phyloP scores from a whole-genome alignment of 2,888 invertebrate genomes.

The Reticulitermes lucifugus region DNA sequence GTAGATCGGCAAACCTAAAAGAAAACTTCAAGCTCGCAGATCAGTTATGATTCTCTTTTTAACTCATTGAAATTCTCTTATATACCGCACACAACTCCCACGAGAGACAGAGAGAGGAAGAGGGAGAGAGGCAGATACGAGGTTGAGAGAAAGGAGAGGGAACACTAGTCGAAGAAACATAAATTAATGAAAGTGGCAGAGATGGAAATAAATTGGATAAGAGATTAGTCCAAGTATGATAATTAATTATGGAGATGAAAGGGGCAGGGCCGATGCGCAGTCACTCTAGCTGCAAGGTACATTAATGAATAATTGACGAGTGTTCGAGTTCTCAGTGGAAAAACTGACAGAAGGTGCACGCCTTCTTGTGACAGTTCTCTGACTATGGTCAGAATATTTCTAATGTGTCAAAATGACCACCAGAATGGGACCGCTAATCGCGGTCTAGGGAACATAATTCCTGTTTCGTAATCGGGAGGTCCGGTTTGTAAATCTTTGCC shows the following conservation, averaged over 20 bases:
- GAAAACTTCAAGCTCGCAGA: constrained; percentile 2
- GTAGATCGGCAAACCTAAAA: constrained; percentile 27
- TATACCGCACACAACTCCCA: neutral
- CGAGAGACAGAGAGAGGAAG: neutral
- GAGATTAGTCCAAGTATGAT: neutral
- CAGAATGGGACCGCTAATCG: no score
- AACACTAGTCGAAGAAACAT: neutral
- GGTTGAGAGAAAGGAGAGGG: neutral
- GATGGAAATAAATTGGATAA: neutral
- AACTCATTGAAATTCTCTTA: constrained; percentile 31
- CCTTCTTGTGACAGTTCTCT: no score
- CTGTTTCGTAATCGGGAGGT: no score
- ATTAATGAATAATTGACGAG: neutral
- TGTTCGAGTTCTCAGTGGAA: neutral
- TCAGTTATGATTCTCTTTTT: constrained; percentile 9
- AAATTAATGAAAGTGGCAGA: neutral
- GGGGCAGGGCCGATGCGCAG: neutral
- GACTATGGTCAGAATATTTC: no score
- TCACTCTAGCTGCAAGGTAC: neutral
- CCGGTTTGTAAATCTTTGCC: no score
- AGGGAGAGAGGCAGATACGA: neutral
- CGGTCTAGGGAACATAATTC: no score
- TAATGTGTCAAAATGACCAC: no score
- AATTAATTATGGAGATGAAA: constrained; percentile 1
- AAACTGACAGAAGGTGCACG: neutral